Evolutionary conservation across 2,797 vertebrate genomes (phyloP).

Genomic region (Phyllotis vaccarum): DNA sequence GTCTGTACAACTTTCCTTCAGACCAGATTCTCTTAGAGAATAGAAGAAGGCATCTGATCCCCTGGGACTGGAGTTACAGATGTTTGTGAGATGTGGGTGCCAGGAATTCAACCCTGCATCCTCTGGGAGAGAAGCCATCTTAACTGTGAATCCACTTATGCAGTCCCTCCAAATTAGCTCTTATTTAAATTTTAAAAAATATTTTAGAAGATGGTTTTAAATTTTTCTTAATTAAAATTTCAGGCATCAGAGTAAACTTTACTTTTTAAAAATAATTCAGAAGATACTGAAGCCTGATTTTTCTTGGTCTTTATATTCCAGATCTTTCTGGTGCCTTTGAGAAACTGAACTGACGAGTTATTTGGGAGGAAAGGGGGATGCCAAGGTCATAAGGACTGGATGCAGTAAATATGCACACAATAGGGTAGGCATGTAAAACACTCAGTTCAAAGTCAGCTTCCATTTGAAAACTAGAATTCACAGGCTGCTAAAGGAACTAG

Average conservation of each 20-base stretch:
- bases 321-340: neutral
- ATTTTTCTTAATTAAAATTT: conserved; percentile 47
- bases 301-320: neutral
- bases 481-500: neutral
- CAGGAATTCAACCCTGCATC: neutral
- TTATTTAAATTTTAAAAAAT: conserved; percentile 51
- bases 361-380: neutral
- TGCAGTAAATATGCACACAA: neutral
- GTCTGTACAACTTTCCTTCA: neutral
- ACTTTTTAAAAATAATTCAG: neutral
- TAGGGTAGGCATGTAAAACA: neutral
- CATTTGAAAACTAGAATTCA: neutral
- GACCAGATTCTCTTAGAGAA: neutral
- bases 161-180: conserved; percentile 57
- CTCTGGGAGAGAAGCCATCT: neutral
- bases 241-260: neutral
- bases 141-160: neutral
- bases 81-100: neutral
- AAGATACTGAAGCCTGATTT: neutral
- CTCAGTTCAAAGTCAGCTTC: neutral
- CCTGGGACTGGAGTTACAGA: neutral
- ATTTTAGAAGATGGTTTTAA: neutral
- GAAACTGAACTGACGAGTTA: neutral
- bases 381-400: neutral
- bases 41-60: neutral